phyloP scores from a whole-genome alignment of 2,888 invertebrate species.

The Clivina fossor region DNA sequence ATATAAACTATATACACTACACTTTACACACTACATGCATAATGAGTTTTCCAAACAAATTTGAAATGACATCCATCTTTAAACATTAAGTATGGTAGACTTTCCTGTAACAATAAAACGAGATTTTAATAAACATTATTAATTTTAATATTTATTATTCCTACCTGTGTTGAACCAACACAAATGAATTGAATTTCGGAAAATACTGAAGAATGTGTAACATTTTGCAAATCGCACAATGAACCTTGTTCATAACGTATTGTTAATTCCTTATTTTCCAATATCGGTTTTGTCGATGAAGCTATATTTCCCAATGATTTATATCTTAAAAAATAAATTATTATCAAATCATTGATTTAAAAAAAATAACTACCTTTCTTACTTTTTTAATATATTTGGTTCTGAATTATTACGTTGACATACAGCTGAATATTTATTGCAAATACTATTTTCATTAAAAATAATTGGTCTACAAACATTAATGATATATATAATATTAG shows the following conservation, averaged over 20 bases:
- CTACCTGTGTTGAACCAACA: constrained; percentile 1
- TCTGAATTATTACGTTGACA: background rate
- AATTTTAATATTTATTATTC: too few species aligned
- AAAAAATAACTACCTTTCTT: background rate
- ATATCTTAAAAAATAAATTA: too few species aligned
- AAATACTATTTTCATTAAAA: background rate
- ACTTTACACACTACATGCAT: background rate
- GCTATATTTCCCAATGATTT: constrained; percentile 4
- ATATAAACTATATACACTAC: too few species aligned
- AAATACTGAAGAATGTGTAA: background rate
- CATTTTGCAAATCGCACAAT: background rate
- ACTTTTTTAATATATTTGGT: constrained; percentile 5
- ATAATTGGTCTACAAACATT: constrained; percentile 3
- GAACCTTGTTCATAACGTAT: background rate
- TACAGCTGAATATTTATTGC: constrained; percentile 1
- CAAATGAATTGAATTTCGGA: constrained; percentile 6
- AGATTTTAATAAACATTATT: too few species aligned
- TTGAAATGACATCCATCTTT: constrained; percentile 4
- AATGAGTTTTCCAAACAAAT: constrained; percentile 1
- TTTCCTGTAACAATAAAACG: background rate
- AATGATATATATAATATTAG: constrained; percentile 2
- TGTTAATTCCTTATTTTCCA: background rate
- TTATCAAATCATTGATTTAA: too few species aligned
- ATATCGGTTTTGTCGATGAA: background rate
- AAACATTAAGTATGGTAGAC: background rate